Conservation (phyloP, 1,140 invertebrate genomes). For the Belonocnema kinseyi region DNA sequence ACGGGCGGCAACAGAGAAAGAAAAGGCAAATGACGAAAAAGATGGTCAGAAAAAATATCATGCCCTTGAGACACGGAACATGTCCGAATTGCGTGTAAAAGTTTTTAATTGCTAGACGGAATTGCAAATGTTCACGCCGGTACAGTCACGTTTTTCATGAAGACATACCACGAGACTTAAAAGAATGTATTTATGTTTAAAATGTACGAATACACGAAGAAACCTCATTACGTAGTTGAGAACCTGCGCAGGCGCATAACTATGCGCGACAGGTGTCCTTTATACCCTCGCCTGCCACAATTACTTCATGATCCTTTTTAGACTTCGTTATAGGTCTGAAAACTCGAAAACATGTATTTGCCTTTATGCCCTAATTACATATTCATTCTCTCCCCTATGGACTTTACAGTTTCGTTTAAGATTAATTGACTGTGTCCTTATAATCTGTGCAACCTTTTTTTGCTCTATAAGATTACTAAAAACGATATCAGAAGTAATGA, state of each 20-base stretch:
- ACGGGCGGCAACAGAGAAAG: constrained; percentile 36
- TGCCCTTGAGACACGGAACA: constrained; percentile 38
- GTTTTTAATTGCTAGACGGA: constrained; percentile 56
- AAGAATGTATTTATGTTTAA: constrained; percentile 7
- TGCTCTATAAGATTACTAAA: constrained; percentile 5
- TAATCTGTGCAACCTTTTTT: background rate
- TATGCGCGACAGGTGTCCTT: constrained; percentile 26
- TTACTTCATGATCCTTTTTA: background rate
- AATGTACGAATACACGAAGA: background rate
- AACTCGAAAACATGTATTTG: constrained; percentile 2
- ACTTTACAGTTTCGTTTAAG: background rate
- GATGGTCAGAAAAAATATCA: constrained; percentile 44
- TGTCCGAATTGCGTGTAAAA: constrained; percentile 51
- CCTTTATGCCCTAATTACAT: constrained; percentile 27
- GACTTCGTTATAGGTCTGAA: background rate
- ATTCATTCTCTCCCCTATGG: constrained; percentile 2
- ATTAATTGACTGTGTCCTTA: constrained; percentile 4
- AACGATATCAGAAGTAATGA: constrained; percentile 13
- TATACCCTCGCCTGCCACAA: background rate
- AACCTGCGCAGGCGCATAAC: background rate
- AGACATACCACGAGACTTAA: constrained; percentile 28
- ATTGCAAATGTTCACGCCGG: constrained; percentile 40
- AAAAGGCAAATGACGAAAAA: constrained; percentile 25
- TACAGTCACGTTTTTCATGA: constrained; percentile 32
- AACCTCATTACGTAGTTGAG: constrained; percentile 5